These are phyloP conservation scores for Drosophila glabriapex DNA, from an alignment of 2,888 invertebrate genomes.

Conservation along the genomic window DNA sequence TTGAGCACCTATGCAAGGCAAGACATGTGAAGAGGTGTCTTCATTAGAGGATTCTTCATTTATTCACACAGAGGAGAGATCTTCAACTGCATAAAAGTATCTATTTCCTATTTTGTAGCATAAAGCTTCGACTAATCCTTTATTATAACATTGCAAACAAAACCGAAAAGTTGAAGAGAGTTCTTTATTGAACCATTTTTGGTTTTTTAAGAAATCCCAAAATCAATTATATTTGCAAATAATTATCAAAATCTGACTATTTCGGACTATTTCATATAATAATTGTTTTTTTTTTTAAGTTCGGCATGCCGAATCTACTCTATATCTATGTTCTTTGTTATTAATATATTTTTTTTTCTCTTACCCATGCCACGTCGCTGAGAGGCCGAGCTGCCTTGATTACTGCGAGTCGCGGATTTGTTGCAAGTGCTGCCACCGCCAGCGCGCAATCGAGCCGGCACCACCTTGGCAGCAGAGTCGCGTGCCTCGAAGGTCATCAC, in stretches of 20 bases:
- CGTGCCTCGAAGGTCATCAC: conserved; percentile 99
- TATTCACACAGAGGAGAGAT: background rate
- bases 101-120: background rate
- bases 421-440: conserved; percentile 82
- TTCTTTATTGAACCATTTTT: background rate
- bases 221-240: background rate
- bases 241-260: background rate
- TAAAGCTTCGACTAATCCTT: rapidly evolving
- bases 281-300: background rate
- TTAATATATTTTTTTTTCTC: conserved; percentile 14
- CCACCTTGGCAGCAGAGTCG: conserved; percentile 96
- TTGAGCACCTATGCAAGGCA: conserved; percentile 66
- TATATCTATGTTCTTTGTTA: background rate
- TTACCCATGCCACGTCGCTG: conserved; percentile 84
- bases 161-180: background rate
- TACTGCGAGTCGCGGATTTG: conserved; percentile 80
- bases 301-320: background rate
- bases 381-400: conserved; percentile 83
- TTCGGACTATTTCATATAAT: background rate
- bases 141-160: background rate
- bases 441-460: conserved; percentile 90
- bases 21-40: background rate
- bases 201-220: background rate
- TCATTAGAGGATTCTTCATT: background rate
- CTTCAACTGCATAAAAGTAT: background rate